These are phyloP conservation scores for Trissolcus japonicus DNA, from an alignment of 2,888 invertebrate species.

Conservation along the genomic window DNA sequence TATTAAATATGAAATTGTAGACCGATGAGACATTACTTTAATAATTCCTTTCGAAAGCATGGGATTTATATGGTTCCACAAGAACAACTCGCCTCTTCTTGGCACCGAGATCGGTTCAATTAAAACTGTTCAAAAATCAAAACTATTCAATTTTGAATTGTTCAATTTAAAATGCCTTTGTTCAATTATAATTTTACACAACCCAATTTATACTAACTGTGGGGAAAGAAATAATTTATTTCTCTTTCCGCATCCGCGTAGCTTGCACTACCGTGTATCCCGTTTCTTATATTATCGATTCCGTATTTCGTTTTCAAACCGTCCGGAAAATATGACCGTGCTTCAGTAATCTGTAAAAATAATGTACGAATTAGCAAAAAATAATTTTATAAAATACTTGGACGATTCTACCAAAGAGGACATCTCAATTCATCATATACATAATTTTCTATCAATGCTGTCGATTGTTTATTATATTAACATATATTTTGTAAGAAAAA, in stretches of 20 bases:
- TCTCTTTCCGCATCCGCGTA: constrained; percentile 83
- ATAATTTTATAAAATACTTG: not conserved
- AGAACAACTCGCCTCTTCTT: constrained; percentile 82
- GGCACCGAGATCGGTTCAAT: constrained; percentile 66
- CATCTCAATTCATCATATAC: not conserved
- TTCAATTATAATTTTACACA: too few species aligned
- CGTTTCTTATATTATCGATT: constrained; percentile 83
- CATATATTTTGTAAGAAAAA: not conserved
- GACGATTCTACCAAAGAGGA: not conserved
- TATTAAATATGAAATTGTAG: not conserved
- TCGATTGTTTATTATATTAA: not conserved
- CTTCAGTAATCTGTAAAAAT: constrained; percentile 77
- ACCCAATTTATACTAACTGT: constrained; percentile 78
- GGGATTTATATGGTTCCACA: constrained; percentile 82
- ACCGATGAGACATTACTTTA: constrained; percentile 59
- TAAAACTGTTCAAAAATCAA: not conserved
- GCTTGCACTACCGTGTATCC: constrained; percentile 87
- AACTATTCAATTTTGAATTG: too few species aligned
- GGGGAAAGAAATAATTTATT: constrained; percentile 92
- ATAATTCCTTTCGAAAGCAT: constrained; percentile 80
- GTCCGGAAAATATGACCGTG: constrained; percentile 84
- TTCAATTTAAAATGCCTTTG: too few species aligned
- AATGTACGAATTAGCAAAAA: constrained; percentile 1
- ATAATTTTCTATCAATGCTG: not conserved
- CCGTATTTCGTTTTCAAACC: constrained; percentile 86